Evolutionary conservation across 1,140 invertebrate genomes (phyloP), one percentile per base, ranked within the genome.

Genomic region (Bicyclus anynana): DNA sequence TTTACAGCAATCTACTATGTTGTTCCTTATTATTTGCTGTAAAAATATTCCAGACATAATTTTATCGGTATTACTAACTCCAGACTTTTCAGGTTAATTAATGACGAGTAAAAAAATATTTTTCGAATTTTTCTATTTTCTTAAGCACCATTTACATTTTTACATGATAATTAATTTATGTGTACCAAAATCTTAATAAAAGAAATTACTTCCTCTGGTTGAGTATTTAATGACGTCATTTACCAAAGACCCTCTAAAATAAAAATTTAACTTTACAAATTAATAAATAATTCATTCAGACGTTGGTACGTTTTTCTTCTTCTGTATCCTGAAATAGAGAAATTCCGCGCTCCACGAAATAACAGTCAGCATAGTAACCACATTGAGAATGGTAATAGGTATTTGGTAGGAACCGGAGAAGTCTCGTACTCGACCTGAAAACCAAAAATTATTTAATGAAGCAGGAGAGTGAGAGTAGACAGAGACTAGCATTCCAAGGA

Each of bases 341-440:
- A 86, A 89, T 67, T 89, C 88, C 0, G 71, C 69, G 21, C 65
- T 66, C 87, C 87, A 89, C 26, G 82, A 53, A 0, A 89, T 55
- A 13, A 89, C 69, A 9, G 87, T 87, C 10, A 88, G 17, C 2
- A 84, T 53, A 0, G 88, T 89, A 10, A 89, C 76, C 17, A 76
- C 51, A 50, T 89, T 89, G 9, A 89, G 71, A 7, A 81, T 65
- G 20, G 85, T 59, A 33, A 89, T 89, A 0, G 87, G 84, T 12
- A 82, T 66, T 54, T 72, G 65, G 69, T 89, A 89, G 5, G 84
- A 84, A 6, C 86, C 87, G 1, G 84, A 86, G 14, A 54, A 44
- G 18, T 89, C 87, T 12, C 88, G 75, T 14, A 89, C 69, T 2
- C 73, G 70, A 54, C 85, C 88, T 89, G 82, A 73, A 89, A 72